Evolutionary conservation across 2,888 invertebrate genomes (phyloP).

Genomic region (Athalia rosae): DNA sequence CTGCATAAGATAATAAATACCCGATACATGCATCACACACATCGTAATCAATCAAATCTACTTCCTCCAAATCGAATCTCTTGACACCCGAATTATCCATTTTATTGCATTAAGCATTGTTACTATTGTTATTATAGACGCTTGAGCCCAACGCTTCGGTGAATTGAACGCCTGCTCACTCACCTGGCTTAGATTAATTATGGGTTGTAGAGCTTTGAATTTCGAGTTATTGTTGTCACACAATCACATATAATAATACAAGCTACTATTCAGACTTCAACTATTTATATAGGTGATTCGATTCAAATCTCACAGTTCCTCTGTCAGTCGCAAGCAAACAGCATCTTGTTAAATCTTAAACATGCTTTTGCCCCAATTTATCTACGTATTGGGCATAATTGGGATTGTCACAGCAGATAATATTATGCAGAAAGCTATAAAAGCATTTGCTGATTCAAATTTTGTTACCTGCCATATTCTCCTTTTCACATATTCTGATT

Average conservation of each 20-base stretch:
- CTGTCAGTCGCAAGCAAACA: neutral
- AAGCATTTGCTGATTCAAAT: conserved; percentile 20
- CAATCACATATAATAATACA: conserved; percentile 5
- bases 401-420: neutral
- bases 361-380: neutral
- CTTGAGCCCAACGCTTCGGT: neutral
- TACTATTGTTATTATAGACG: conserved; percentile 14
- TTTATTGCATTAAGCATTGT: conserved; percentile 2
- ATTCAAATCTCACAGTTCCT: neutral
- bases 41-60: conserved; percentile 1
- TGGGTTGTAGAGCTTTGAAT: neutral
- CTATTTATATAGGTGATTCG: conserved; percentile 4
- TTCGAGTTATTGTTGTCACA: neutral
- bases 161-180: conserved; percentile 19
- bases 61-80: neutral
- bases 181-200: conserved; percentile 1
- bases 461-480: conserved; percentile 12
- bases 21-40: conserved; percentile 19
- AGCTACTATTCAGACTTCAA: neutral
- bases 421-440: conserved; percentile 23
- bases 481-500: neutral
- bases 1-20: neutral
- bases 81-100: conserved; percentile 14
- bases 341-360: neutral
- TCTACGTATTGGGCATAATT: neutral